Evolutionary conservation across 1,140 invertebrate genomes (phyloP), one percentile per base, ranked within the genome.

Genomic region (Fopius arisanus): DNA sequence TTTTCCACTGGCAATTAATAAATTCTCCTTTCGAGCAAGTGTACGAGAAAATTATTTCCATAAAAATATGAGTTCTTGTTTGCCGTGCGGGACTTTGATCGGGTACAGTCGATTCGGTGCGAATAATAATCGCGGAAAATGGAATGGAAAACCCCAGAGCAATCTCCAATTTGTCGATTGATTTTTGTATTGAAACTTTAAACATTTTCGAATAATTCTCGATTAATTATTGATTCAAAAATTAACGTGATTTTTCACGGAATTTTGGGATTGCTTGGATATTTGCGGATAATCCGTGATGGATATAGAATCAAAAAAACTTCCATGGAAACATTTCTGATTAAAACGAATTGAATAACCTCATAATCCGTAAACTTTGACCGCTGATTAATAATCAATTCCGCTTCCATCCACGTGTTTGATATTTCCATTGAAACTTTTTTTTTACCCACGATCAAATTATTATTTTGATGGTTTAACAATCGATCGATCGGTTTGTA

Each of bases 341-440:
- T 48, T 19, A 48, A 12, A 6, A 48, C n/a, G n/a, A 48, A 48
- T 48, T 7, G 43, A 48, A 48, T n/a, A 48, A 48, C 43, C 43
- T 48, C 43, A 48, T 48, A 48, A 48, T 48, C 43, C 43, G 43
- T 48, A 48, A 48, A 48, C 43, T 48, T 48, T 48, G 43, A 48
- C 43, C 43, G 43, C 43, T 48, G 43, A 48, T 48, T 48, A 48
- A 48, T 48, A 48, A 48, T 48, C 43, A 48, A 48, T 48, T 48
- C 43, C 5, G 14, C 16, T 37, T 37, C 33, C 33, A 37, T 48
- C 43, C 43, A 48, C 43, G 43, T 48, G 43, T 48, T 48, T 16
- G 43, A 0, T 3, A 48, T 16, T 48, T 48, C 16, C 43, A 48
- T 48, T 48, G n/a, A 48, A 12, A 48, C 14, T 12, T 48, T 19